Base-by-base conservation (phyloP, 2,797 vertebrate genomes). In the Amblyraja radiata region DNA sequence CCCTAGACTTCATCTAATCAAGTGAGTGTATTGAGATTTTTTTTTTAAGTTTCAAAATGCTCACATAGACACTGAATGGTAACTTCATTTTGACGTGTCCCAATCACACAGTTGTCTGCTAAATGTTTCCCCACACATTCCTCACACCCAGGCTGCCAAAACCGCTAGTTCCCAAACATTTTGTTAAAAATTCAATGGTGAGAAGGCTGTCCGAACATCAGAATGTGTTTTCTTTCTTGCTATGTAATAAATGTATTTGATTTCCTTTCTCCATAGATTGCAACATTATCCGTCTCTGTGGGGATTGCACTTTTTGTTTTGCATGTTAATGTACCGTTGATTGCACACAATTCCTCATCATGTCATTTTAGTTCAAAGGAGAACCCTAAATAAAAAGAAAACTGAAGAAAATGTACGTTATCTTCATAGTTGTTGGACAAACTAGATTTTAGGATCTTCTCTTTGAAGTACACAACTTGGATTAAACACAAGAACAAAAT, bases 241-340 rank as follows among this genome's bases (percentile, higher is more conserved):
- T 74, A 21, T 91, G 23, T 54, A 54, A 73, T 91, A 91, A 88
- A 88, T 88, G 84, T 88, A 88, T 88, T 88, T 88, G 84, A 88
- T 88, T 88, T 88, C 14, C 46, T 88, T 68, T 68, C n/a, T 88
- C 32, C 84, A 88, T 88, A 88, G 84, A 88, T 88, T 32, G 84
- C 65, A 88, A 88, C 90, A 74, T 92, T 92, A 54, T 92, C 65
- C 54, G 65, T 63, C 65, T 80, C 77, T 36, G 86, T 90, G 77
- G 14, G 28, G 58, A 93, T 94, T 95, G 95, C 95, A 95, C 93
- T 94, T 79, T 95, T 96, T 95, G 71, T 96, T 96, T 95, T 97
- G 97, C 97, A 97, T 97, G 97, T 96, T 95, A 96, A 95, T 96
- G 95, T 96, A 95, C 83, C 94, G 94, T 96, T 95, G 95, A 95